These are phyloP conservation scores for Tympanoctomys barrerae DNA, from an alignment of 2,797 vertebrate species.

Conservation along the genomic window DNA sequence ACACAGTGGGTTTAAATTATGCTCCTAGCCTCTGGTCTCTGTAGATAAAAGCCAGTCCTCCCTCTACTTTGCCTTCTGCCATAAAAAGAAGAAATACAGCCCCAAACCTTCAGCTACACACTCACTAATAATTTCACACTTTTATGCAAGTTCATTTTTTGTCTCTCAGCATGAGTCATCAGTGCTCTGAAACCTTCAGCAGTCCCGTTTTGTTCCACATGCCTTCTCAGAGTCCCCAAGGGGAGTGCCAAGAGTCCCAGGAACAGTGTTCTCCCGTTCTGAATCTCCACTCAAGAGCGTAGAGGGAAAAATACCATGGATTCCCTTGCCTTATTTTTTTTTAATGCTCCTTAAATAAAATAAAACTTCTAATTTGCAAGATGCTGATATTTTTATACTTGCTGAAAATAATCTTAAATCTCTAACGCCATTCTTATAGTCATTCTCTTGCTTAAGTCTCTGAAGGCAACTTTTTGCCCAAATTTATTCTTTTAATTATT, in stretches of 20 bases:
- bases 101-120: neutral
- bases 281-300: neutral
- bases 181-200: neutral
- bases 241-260: neutral
- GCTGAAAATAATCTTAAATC: constrained; percentile 25
- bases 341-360: constrained; percentile 29
- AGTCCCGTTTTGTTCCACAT: neutral
- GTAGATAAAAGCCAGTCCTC: neutral
- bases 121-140: neutral
- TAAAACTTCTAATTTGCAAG: neutral
- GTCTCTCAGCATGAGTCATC: neutral
- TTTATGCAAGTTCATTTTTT: neutral
- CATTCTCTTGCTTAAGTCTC: neutral
- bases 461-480: neutral
- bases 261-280: neutral
- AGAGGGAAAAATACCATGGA: neutral
- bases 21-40: neutral
- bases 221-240: neutral
- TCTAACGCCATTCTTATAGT: constrained; percentile 51
- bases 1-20: neutral
- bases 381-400: constrained; percentile 22
- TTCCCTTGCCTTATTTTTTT: neutral
- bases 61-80: neutral
- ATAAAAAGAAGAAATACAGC: neutral
- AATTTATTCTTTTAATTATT: constrained; percentile 42